These are phyloP conservation scores for Philopotamus ludificatus DNA, from an alignment of 1,140 invertebrate genomes.

Conservation along the genomic window DNA sequence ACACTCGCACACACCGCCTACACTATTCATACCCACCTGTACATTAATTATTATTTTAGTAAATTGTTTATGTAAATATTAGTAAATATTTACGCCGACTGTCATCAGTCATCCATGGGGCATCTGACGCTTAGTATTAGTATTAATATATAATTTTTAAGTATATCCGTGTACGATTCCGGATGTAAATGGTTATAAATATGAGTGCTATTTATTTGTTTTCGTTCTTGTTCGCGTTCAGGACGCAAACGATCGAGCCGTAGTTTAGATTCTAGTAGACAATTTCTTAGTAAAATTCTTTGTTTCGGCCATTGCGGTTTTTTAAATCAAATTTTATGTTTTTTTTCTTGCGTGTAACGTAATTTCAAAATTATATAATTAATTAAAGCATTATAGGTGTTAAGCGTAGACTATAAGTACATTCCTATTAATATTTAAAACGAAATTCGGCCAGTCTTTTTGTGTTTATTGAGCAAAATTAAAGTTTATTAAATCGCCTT, in stretches of 20 bases:
- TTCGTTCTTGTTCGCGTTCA: too few species aligned
- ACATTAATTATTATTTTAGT: slow-evolving; percentile 10
- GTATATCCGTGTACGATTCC: too few species aligned
- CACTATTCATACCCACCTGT: slow-evolving; percentile 11
- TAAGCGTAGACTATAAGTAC: too few species aligned
- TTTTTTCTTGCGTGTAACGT: background rate
- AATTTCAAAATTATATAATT: background rate
- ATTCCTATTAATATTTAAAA: too few species aligned
- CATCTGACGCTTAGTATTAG: slow-evolving; percentile 21
- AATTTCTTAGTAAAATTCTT: too few species aligned
- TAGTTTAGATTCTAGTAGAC: too few species aligned
- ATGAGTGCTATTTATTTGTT: too few species aligned
- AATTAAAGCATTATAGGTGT: too few species aligned
- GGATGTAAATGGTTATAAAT: too few species aligned
- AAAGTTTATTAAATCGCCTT: slow-evolving; percentile 15
- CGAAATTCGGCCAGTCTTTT: slow-evolving; percentile 24
- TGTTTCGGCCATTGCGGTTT: too few species aligned
- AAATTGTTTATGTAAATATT: slow-evolving; percentile 50
- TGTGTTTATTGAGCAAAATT: background rate
- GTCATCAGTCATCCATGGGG: slow-evolving; percentile 3
- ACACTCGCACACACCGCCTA: slow-evolving; percentile 37
- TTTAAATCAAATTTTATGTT: background rate
- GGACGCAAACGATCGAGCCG: too few species aligned
- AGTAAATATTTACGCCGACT: slow-evolving; percentile 2
- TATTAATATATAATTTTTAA: too few species aligned